Evolutionary conservation across 2,888 invertebrate genomes (phyloP).

Genomic region (Drosophila atripex): DNA sequence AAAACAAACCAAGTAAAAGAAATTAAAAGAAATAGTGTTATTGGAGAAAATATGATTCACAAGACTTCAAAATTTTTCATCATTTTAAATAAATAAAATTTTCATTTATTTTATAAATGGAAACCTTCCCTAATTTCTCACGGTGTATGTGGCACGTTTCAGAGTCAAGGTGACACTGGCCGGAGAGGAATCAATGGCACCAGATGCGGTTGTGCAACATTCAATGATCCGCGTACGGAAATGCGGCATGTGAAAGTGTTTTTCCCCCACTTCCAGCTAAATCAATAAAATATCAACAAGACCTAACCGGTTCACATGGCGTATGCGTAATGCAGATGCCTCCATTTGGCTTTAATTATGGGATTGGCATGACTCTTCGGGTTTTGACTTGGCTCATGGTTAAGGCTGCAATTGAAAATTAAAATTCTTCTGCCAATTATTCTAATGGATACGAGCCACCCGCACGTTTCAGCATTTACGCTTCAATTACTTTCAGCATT

Average conservation of each 20-base stretch:
- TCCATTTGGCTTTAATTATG: conserved; percentile 23
- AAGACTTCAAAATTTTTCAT: no score
- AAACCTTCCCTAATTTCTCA: not conserved
- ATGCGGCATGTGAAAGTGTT: conserved; percentile 71
- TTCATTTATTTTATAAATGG: no score
- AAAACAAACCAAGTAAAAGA: not conserved
- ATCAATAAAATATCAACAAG: conserved; percentile 11
- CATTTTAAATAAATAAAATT: no score
- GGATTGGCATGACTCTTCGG: not conserved
- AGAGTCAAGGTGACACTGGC: conserved; percentile 68
- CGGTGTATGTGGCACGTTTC: conserved; percentile 49
- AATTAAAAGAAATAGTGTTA: not conserved
- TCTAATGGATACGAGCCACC: conserved; percentile 57
- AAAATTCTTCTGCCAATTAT: conserved; percentile 63
- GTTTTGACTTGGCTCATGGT: conserved; percentile 47
- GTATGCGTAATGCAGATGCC: conserved; percentile 56
- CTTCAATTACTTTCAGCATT: conserved; percentile 58
- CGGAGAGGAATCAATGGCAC: conserved; percentile 34
- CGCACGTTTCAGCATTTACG: conserved; percentile 59
- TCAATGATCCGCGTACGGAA: conserved; percentile 59
- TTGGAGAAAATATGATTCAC: not conserved
- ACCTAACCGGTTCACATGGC: conserved; percentile 47
- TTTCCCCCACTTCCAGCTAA: conserved; percentile 14
- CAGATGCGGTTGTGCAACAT: conserved; percentile 59
- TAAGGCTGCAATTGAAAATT: conserved; percentile 60